Conservation (phyloP, 2,113 vertebrate genomes). For the Macrotis lagotis region DNA sequence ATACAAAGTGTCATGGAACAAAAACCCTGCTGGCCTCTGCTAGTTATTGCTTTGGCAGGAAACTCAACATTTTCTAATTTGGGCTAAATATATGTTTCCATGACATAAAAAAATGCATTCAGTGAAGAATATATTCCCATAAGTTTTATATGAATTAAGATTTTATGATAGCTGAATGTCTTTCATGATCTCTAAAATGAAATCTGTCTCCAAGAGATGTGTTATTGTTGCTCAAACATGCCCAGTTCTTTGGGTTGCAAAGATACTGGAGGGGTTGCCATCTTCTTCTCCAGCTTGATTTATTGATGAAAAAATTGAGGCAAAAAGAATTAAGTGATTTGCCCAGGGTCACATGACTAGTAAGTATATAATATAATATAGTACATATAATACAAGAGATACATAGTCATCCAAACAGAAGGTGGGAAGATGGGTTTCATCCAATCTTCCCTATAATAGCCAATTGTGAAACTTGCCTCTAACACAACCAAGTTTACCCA, state of each 20-base stretch:
- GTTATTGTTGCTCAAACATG: background rate
- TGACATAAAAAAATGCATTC: background rate
- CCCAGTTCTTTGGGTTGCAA: background rate
- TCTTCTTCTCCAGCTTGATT: background rate
- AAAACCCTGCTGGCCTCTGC: background rate
- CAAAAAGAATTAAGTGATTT: background rate
- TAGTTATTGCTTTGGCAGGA: background rate
- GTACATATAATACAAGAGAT: background rate
- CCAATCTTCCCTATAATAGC: background rate
- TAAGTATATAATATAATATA: background rate
- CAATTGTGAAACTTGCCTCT: background rate
- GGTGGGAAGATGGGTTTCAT: background rate
- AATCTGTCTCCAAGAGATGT: background rate
- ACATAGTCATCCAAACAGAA: background rate
- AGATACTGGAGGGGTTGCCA: background rate
- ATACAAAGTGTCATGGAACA: background rate
- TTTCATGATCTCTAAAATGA: background rate
- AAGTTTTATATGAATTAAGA: rapidly evolving
- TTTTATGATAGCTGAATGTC: background rate
- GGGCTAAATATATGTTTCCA: background rate
- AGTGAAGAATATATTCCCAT: background rate
- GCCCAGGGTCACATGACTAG: background rate
- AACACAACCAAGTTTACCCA: background rate
- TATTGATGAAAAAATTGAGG: background rate
- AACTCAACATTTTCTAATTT: background rate